Evolutionary conservation across 2,888 invertebrate genomes (phyloP), one percentile per base, ranked within the genome.

Genomic region (Pteria penguin): DNA sequence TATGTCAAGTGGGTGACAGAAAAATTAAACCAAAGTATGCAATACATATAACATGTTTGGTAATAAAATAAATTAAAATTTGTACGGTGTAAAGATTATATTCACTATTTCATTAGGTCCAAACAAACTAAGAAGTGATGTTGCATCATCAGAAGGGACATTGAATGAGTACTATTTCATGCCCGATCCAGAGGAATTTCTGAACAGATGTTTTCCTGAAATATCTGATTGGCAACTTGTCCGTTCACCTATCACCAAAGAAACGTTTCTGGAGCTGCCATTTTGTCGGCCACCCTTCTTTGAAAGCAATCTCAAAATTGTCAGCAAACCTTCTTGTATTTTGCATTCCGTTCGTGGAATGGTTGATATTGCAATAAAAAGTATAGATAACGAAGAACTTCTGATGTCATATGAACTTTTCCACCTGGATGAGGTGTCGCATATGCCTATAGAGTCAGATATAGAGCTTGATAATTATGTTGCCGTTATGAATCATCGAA

Each of bases 381-480:
- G 60, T 60, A 18, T 33, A 26, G 65, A 61, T 63, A 68, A 69
- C 4, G 33, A 57, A 5, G 27, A 61, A 52, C 60, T 72, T 4
- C 3, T 63, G 24, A 27, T 77, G 29, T 27, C 68, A 4, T 77
- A 73, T 66, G 63, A 69, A 65, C 72, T 85, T 1, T 83, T 71
- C 58, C 83, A 78, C 52, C 82, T 82, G 55, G 77, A 82, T 33
- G 70, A 79, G 33, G 81, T 83, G 70, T 85, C 83, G 1, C 76
- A 70, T 8, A 74, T 68, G 2, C 72, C 78, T 8, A 29, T 75
- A 14, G 73, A 82, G 8, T 62, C 72, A 22, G 73, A 68, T 1
- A 61, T 80, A 54, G 80, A 80, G 60, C 70, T 83, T n/a, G 77
- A 79, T 22, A 83, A 79, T 18, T 83, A 70, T 65, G 83, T 84